Evolutionary conservation across 1,140 invertebrate genomes (phyloP).

Genomic region (Eriocheir sinensis): DNA sequence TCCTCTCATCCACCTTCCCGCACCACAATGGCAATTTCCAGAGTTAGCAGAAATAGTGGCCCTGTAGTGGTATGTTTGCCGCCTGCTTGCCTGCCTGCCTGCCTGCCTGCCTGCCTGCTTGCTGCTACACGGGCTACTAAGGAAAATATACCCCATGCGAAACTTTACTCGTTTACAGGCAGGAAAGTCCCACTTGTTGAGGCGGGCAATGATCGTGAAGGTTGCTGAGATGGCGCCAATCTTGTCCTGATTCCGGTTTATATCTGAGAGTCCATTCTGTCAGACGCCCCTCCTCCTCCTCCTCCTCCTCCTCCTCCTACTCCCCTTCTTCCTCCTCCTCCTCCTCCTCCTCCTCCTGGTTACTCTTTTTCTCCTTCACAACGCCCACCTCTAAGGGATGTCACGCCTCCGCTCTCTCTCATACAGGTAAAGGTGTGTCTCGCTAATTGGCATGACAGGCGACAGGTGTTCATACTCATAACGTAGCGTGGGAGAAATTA

Average conservation of each 20-base stretch:
- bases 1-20: not conserved
- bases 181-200: constrained; percentile 23
- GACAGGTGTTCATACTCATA: no score
- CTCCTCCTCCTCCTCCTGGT: no score
- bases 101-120: not conserved
- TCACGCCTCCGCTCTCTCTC: no score
- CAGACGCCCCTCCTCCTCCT: not conserved
- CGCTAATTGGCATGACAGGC: no score
- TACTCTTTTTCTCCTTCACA: no score
- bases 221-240: constrained; percentile 11
- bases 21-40: not conserved
- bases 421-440: no score
- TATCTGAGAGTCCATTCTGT: not conserved
- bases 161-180: constrained; percentile 6
- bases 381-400: no score
- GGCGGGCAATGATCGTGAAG: constrained; percentile 1
- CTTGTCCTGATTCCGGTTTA: constrained; percentile 11
- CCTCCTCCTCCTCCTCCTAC: no score
- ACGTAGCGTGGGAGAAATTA: no score
- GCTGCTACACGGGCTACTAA: not conserved
- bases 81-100: not conserved
- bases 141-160: not conserved
- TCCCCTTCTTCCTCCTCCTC: no score
- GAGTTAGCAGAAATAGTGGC: not conserved
- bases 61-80: no score